phyloP scores from a whole-genome alignment of 2,797 vertebrate genomes.

The Loris lydekkerianus region DNA sequence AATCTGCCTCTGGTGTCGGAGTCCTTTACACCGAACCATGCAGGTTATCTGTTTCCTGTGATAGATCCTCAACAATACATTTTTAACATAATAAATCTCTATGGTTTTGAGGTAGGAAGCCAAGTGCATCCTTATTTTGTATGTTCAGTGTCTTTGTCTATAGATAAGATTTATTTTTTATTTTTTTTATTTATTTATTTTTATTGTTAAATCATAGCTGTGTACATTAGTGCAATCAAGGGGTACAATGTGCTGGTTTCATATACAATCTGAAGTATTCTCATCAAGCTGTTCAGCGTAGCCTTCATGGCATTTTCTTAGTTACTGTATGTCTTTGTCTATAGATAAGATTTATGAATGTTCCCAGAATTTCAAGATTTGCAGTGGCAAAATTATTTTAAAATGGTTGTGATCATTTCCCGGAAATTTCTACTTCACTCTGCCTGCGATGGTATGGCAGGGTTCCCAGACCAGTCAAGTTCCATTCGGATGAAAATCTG shows the following conservation, averaged over 20 bases:
- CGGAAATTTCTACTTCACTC: constrained; percentile 71
- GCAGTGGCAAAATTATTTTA: constrained; percentile 64
- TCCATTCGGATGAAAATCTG: constrained; percentile 68
- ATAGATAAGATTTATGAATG: not conserved
- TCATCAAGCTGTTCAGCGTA: no score
- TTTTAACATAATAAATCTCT: not conserved
- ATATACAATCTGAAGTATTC: no score
- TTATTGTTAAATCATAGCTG: no score
- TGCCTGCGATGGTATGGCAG: constrained; percentile 59
- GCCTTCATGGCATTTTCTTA: no score
- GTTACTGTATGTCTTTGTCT: not conserved
- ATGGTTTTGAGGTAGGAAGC: not conserved
- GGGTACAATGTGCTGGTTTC: no score
- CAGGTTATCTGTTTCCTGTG: not conserved
- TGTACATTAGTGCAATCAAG: no score
- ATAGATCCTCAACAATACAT: not conserved
- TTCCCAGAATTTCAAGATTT: not conserved
- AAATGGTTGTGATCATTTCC: constrained; percentile 79
- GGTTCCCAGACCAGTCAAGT: constrained; percentile 69
- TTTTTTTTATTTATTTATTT: no score
- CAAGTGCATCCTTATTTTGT: not conserved
- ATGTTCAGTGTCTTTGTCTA: not conserved
- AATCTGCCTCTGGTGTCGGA: not conserved
- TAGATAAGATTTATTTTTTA: not conserved
- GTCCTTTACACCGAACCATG: not conserved